A percentile compares a stretch with the other conserved stretches of the same genome.
phyloP scores from a whole-genome alignment of 2,888 invertebrate genomes.

The Eupelmus urozonus region DNA sequence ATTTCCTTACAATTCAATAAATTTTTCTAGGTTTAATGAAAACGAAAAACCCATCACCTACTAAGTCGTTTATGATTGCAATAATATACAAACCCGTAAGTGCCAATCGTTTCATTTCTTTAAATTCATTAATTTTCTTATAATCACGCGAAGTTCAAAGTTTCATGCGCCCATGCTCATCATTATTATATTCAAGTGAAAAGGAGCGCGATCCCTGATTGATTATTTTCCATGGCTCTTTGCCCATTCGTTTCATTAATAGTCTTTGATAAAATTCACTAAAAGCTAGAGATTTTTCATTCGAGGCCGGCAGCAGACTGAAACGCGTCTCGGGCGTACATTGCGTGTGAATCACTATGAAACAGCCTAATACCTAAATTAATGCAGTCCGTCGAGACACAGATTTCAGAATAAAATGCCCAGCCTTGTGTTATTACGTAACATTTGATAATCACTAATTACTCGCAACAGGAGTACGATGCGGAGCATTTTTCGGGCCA shows the following conservation, averaged over 20 bases:
- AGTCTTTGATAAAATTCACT: conserved; percentile 53
- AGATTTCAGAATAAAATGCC: conserved; percentile 32
- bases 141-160: conserved; percentile 11
- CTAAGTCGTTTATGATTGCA: conserved; percentile 40
- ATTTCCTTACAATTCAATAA: not conserved
- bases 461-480: not conserved
- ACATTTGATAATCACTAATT: not conserved
- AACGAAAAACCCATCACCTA: conserved; percentile 31
- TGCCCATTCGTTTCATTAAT: not conserved
- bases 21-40: conserved; percentile 19
- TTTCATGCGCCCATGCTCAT: not conserved
- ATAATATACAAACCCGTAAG: conserved; percentile 50
- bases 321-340: conserved; percentile 37
- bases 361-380: conserved; percentile 49
- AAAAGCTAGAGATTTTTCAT: conserved; percentile 37
- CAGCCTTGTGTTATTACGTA: conserved; percentile 22
- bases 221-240: not conserved
- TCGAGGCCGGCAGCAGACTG: conserved; percentile 48
- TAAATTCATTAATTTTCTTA: not conserved
- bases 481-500: not conserved
- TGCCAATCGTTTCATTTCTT: conserved; percentile 37
- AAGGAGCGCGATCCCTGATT: conserved; percentile 17
- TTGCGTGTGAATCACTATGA: conserved; percentile 41
- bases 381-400: conserved; percentile 42
- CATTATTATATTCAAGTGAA: conserved; percentile 23